A percentile compares a stretch with the other conserved stretches of the same genome.
phyloP scores from a whole-genome alignment of 2,113 vertebrate species.

The Amia ocellicauda region DNA sequence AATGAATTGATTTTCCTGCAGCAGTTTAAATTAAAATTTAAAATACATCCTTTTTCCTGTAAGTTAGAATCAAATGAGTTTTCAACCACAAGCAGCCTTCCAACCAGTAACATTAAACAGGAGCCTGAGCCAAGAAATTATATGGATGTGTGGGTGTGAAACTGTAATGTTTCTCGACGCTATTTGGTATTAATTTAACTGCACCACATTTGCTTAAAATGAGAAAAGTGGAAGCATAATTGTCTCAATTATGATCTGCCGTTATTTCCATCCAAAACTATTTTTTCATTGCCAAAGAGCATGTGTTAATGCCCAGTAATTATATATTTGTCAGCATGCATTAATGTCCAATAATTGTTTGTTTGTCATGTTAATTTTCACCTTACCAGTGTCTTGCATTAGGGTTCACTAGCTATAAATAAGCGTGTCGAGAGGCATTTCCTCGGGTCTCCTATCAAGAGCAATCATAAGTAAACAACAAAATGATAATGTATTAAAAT shows the following conservation, averaged over 20 bases:
- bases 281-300: background rate
- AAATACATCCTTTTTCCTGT: background rate
- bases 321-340: conserved; percentile 6
- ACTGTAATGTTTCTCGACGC: background rate
- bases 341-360: conserved; percentile 3
- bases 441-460: background rate
- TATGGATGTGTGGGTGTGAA: background rate
- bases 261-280: background rate
- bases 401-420: background rate
- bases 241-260: conserved; percentile 6
- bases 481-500: background rate
- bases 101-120: background rate
- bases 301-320: conserved; percentile 6
- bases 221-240: conserved; percentile 4
- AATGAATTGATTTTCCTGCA: conserved; percentile 8
- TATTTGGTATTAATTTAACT: background rate
- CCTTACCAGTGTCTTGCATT: background rate
- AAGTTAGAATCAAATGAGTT: conserved; percentile 4
- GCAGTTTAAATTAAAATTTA: background rate
- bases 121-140: background rate
- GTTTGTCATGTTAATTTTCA: conserved; percentile 10
- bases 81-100: background rate
- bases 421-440: background rate
- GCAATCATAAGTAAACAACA: background rate
- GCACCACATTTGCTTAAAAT: conserved; percentile 1